Evolutionary conservation across 92 coral and sea anemone genomes (phyloP).

Genomic region (Porites evermanni): DNA sequence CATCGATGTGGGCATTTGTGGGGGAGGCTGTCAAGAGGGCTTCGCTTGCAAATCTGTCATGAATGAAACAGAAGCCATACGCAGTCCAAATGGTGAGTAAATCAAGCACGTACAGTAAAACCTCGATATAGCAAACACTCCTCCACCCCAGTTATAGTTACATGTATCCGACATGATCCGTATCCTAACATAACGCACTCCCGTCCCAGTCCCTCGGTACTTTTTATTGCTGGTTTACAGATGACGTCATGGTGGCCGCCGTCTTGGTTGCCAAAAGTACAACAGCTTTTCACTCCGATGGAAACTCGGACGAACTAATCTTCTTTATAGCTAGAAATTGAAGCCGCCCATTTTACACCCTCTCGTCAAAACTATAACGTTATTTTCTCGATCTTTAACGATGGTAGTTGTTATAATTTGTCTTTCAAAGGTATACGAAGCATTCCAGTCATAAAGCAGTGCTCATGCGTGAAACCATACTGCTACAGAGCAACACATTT

Average conservation of each 20-base stretch:
- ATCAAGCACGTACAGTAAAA: background rate
- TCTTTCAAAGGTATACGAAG: background rate
- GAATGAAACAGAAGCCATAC: background rate
- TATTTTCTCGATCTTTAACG: background rate
- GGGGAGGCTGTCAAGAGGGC: constrained; percentile 1
- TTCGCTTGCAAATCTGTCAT: background rate
- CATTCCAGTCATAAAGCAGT: background rate
- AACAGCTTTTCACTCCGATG: too few relatives aligned
- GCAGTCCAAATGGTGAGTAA: constrained; percentile 24
- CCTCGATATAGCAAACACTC: too few relatives aligned
- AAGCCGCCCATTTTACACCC: too few relatives aligned
- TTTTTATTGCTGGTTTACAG: too few relatives aligned
- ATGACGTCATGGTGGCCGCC: too few relatives aligned
- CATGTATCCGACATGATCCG: too few relatives aligned
- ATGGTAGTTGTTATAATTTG: background rate
- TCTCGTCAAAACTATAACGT: background rate
- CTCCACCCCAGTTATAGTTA: too few relatives aligned
- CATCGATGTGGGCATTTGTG: constrained; percentile 13
- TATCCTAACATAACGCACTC: too few relatives aligned
- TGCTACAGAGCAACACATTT: constrained; percentile 8
- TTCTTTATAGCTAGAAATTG: too few relatives aligned
- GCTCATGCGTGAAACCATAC: background rate
- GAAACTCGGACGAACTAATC: too few relatives aligned
- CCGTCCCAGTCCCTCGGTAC: too few relatives aligned
- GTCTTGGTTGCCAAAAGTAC: too few relatives aligned